Evolutionary conservation across 53 echinoderm and acorn worm species (phyloP), one percentile per base, ranked within the genome.

Genomic region (Luidia sarsii): DNA sequence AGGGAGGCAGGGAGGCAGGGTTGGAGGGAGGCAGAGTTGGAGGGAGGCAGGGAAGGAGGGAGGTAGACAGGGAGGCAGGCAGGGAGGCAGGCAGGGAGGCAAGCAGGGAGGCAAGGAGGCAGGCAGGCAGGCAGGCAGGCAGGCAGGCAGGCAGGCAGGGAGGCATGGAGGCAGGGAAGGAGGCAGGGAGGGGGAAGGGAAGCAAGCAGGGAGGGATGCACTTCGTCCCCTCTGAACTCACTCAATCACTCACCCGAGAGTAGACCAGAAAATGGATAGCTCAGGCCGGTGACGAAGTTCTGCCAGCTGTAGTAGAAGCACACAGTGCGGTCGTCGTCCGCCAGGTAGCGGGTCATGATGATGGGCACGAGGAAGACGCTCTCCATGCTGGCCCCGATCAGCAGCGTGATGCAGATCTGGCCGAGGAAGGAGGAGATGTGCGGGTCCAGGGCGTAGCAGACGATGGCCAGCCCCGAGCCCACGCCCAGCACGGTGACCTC

Each of bases 1-100:
- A n/a, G n/a, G n/a, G n/a, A n/a, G n/a, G n/a, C n/a, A n/a, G n/a
- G n/a, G n/a, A n/a, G n/a, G n/a, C n/a, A n/a, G n/a, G n/a, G n/a
- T n/a, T n/a, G n/a, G n/a, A n/a, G n/a, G n/a, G n/a, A n/a, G n/a
- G n/a, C n/a, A n/a, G n/a, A n/a, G n/a, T n/a, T n/a, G n/a, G n/a
- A n/a, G n/a, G n/a, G n/a, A n/a, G n/a, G n/a, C n/a, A n/a, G n/a
- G n/a, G n/a, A n/a, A n/a, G n/a, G n/a, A n/a, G n/a, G n/a, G n/a
- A n/a, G n/a, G n/a, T n/a, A 48, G 49, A 48, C 49, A 48, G 49
- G 49, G 49, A 48, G 49, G 49, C 49, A 48, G 49, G 49, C 49
- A 48, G 49, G 11, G 49, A 18, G 11, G 49, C 49, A 48, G 49
- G 49, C 23, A 60, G 27, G 3, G 22, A n/a, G n/a, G n/a, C n/a